Evolutionary conservation across 1,140 invertebrate species (phyloP).

Genomic region (Ridgeia piscesae): DNA sequence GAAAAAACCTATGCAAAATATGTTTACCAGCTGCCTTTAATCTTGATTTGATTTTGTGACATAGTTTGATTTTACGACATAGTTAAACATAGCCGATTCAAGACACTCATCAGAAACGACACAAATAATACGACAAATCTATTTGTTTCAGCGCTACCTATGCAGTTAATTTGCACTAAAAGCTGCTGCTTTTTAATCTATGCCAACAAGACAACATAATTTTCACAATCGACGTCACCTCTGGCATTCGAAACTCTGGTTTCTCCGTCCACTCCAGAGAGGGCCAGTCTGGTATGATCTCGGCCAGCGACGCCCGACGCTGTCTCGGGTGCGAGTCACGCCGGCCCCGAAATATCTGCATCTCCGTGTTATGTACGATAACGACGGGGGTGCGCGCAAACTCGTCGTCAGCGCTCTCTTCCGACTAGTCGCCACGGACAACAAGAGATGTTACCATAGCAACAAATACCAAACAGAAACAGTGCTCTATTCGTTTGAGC

Average conservation of each 20-base stretch:
- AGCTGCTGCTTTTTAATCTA: neutral
- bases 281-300: conserved; percentile 19
- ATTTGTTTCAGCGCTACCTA: neutral
- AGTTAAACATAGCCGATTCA: neutral
- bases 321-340: neutral
- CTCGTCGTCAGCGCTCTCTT: neutral
- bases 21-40: neutral
- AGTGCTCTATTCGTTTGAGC: neutral
- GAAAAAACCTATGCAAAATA: too few relatives aligned
- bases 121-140: neutral
- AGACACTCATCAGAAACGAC: neutral
- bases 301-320: conserved; percentile 14
- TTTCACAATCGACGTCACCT: conserved; percentile 19
- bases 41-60: neutral
- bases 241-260: conserved; percentile 48
- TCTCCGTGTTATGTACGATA: conserved; percentile 7
- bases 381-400: neutral
- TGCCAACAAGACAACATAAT: conserved; percentile 14
- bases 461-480: neutral
- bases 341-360: neutral
- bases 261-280: conserved; percentile 60
- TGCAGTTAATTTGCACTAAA: neutral
- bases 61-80: neutral
- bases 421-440: neutral
- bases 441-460: neutral